Evolutionary conservation across 2,113 vertebrate species (phyloP), one percentile per base, ranked within the genome.

Genomic region (Caracal caracal): DNA sequence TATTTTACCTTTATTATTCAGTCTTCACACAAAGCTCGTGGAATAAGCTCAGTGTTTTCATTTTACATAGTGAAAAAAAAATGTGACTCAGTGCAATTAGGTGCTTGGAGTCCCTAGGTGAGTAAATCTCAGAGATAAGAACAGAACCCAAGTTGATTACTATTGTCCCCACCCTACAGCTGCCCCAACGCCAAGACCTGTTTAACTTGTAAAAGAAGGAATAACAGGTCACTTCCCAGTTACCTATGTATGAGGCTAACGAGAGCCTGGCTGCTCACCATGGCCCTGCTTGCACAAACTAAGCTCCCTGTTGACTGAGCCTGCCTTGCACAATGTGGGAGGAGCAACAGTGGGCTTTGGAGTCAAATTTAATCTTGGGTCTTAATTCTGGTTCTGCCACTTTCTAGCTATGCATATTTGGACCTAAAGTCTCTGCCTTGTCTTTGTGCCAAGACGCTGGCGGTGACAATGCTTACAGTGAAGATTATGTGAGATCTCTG

Each of bases 1-100:
- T 87, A 81, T 79, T 70, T 93, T 63, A n/a, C 40, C 19, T 40
- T 90, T 75, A 53, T 79, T 92, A 59, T 82, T 88, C 20, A 81
- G 30, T 68, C 7, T 79, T 86, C 20, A 94, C 33, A 85, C 61
- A 73, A 96, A 89, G 1, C 1, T n/a, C 65, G 0, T 82, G 24
- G 83, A 83, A 68, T 61, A 82, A 88, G 0, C 26, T 51, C 9
- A 78, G 1, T 87, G 76, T 88, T 79, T 96, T 86, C 10, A 79
- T 92, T 86, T 91, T 89, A 53, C 1, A 1, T 63, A 3, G 63
- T 93, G 37, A 91, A 82, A 82, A 82, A 82, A 85, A 78, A 70
- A 26, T 63, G 16, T 83, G 30, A 43, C 16, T 76, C 1, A 63
- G 4, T 35, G 12, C 88, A 47, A 28, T 28, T 88, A 56, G 19